Evolutionary conservation across 1,140 invertebrate species (phyloP).

Genomic region (Heliconius congener): DNA sequence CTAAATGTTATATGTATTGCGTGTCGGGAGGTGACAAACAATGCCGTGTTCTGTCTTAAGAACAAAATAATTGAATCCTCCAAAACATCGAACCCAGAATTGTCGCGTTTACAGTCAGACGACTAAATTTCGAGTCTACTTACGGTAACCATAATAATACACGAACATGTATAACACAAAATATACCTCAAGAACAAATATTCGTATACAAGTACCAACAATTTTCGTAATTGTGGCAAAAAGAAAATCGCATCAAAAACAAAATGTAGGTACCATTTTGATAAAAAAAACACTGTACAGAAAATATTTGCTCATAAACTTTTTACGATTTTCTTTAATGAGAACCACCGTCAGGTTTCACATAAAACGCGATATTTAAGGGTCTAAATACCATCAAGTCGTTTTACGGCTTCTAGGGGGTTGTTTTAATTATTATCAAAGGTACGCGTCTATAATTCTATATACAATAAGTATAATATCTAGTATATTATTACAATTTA

Average conservation of each 20-base stretch:
- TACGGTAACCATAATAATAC: too few species aligned
- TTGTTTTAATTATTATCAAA: constrained; percentile 23
- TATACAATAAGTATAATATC: background rate
- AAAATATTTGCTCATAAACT: constrained; percentile 27
- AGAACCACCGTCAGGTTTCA: constrained; percentile 17
- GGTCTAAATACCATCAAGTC: constrained; percentile 21
- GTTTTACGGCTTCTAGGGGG: constrained; percentile 27
- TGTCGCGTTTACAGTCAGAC: too few species aligned
- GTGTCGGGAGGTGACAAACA: too few species aligned
- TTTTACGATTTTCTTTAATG: constrained; percentile 35
- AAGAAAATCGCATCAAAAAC: background rate
- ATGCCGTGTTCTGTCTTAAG: too few species aligned
- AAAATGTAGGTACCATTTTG: background rate
- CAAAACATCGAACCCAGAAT: too few species aligned
- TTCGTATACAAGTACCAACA: background rate
- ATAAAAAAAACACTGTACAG: background rate
- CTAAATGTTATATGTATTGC: too few species aligned
- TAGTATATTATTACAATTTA: background rate
- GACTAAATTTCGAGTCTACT: too few species aligned
- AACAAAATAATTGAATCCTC: too few species aligned
- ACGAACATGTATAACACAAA: too few species aligned
- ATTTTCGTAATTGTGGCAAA: too few species aligned
- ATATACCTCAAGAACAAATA: background rate
- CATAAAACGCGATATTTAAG: constrained; percentile 24
- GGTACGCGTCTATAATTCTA: constrained; percentile 2